phyloP scores from a whole-genome alignment of 1,140 invertebrate genomes.

The Harpegnathos saltator region DNA sequence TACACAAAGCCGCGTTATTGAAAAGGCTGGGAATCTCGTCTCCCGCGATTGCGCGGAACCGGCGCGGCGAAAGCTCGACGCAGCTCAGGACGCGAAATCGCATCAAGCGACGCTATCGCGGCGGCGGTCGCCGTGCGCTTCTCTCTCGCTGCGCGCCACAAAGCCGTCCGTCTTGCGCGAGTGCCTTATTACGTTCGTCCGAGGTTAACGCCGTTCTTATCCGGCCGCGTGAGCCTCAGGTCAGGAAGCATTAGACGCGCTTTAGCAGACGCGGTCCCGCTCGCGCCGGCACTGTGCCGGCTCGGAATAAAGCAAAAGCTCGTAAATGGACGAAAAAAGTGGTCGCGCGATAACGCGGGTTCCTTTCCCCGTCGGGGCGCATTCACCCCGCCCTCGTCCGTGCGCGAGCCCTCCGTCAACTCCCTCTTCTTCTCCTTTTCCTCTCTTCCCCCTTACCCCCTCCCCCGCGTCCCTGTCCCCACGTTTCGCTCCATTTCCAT shows the following conservation, averaged over 20 bases:
- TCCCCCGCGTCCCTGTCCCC: neutral
- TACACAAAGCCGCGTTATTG: slow-evolving; percentile 19
- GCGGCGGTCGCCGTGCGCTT: no score
- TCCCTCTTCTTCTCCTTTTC: no score
- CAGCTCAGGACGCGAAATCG: slow-evolving; percentile 23
- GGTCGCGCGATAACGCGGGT: slow-evolving; percentile 73
- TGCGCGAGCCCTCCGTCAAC: neutral
- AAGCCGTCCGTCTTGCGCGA: slow-evolving; percentile 62
- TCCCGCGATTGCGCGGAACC: neutral
- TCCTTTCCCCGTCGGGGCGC: slow-evolving; percentile 16
- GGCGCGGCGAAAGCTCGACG: slow-evolving; percentile 23
- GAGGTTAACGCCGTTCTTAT: slow-evolving; percentile 61
- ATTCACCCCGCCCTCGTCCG: slow-evolving; percentile 35
- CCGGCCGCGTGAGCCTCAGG: slow-evolving; percentile 47
- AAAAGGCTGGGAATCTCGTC: slow-evolving; percentile 17
- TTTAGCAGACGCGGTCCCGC: slow-evolving; percentile 43
- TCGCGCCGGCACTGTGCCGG: slow-evolving; percentile 6
- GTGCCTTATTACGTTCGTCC: slow-evolving; percentile 65
- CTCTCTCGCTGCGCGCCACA: slow-evolving; percentile 34
- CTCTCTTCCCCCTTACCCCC: no score
- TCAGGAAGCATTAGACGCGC: slow-evolving; percentile 63
- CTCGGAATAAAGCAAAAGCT: slow-evolving; percentile 72
- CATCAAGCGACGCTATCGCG: slow-evolving; percentile 23
- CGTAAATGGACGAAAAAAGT: slow-evolving; percentile 79
- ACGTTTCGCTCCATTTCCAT: slow-evolving; percentile 68